Percentiles rank a stretch among this genome's conserved stretches.
phyloP scores from a whole-genome alignment of 1,140 invertebrate species.

The Dendroctonus valens region DNA sequence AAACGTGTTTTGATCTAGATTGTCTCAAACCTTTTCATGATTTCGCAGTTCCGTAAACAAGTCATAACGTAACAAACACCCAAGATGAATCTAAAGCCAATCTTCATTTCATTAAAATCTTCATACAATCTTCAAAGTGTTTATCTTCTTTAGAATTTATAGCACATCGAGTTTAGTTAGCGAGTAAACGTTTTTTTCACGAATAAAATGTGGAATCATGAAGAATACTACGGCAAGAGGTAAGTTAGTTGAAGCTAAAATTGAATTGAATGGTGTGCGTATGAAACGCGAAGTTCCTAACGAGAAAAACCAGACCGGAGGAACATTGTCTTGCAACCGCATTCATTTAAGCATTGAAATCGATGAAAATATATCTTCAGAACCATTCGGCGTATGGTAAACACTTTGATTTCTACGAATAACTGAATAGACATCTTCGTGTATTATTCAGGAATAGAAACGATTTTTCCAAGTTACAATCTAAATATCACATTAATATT shows the following conservation, averaged over 20 bases:
- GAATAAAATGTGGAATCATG: too few species aligned
- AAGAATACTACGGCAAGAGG: too few species aligned
- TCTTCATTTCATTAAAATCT: too few species aligned
- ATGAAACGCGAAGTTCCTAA: neutral
- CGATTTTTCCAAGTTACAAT: neutral
- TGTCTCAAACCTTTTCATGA: neutral
- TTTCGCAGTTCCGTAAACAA: neutral
- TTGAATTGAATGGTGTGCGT: too few species aligned
- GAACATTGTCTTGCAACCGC: conserved; percentile 17
- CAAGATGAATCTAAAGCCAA: too few species aligned
- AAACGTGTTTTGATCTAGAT: neutral
- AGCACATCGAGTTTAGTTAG: too few species aligned
- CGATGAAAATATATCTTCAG: conserved; percentile 19
- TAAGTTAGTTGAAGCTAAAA: too few species aligned
- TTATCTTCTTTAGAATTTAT: too few species aligned
- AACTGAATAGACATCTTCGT: conserved; percentile 9
- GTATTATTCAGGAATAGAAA: conserved; percentile 7
- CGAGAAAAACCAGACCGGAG: conserved; percentile 9
- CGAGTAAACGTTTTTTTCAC: too few species aligned
- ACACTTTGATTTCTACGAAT: conserved; percentile 10
- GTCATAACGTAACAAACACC: neutral
- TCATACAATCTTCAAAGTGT: too few species aligned
- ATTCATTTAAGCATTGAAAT: conserved; percentile 24
- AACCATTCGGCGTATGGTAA: conserved; percentile 10
- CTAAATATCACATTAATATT: too few species aligned